A percentile compares a stretch with the other conserved stretches of the same genome.
Evolutionary conservation across 2,888 invertebrate genomes (phyloP).

Genomic region (Junonia oenone): DNA sequence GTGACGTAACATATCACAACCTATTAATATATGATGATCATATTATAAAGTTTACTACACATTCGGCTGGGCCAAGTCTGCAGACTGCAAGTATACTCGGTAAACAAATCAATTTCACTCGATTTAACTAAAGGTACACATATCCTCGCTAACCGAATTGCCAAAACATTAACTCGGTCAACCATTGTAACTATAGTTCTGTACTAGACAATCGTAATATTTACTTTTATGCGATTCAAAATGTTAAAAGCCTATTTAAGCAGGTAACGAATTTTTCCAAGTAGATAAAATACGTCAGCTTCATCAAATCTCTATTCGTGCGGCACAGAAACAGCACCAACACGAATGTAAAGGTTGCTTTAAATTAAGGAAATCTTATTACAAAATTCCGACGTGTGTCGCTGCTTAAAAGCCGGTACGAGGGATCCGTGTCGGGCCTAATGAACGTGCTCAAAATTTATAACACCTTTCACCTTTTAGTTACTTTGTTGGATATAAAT

Average conservation of each 20-base stretch:
- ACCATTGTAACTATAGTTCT: background rate
- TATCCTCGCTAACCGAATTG: background rate
- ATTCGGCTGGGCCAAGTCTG: background rate
- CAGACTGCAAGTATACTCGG: background rate
- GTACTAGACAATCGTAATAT: too few relatives aligned
- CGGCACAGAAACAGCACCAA: conserved; percentile 29
- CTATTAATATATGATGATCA: too few relatives aligned
- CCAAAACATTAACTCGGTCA: background rate
- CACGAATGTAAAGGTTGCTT: conserved; percentile 44
- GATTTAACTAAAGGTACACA: background rate
- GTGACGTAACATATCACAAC: too few relatives aligned
- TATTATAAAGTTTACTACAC: background rate
- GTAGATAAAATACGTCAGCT: background rate
- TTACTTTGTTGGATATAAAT: conserved; percentile 47
- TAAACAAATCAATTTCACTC: background rate
- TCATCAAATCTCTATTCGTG: conserved; percentile 14
- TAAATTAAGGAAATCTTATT: conserved; percentile 77
- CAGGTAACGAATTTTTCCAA: too few relatives aligned
- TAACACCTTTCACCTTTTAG: conserved; percentile 68
- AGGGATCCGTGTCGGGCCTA: conserved; percentile 53
- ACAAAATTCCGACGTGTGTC: conserved; percentile 75
- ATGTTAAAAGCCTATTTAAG: background rate
- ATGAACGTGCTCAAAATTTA: conserved; percentile 76
- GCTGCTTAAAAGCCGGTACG: conserved; percentile 62
- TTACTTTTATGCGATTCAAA: too few relatives aligned